Conservation (phyloP, 2,888 invertebrate species). For the Drosophila atroscutellata region DNA sequence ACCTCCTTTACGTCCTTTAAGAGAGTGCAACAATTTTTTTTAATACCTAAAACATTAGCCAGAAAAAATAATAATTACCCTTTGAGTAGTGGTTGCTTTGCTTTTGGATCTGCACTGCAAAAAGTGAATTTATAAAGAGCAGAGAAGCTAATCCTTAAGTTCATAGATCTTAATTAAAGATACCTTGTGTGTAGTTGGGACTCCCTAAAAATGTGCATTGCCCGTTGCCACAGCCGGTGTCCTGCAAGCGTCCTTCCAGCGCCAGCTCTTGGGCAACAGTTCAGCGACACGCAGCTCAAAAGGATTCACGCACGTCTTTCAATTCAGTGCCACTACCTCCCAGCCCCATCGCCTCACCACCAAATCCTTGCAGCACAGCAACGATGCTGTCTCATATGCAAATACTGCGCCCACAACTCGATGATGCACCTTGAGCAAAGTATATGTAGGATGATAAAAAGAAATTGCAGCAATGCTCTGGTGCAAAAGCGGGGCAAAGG, state of each 20-base stretch:
- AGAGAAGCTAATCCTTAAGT: constrained; percentile 22
- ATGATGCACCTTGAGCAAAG: constrained; percentile 75
- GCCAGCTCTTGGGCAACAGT: constrained; percentile 37
- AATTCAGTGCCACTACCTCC: constrained; percentile 43
- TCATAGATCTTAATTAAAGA: constrained; percentile 28
- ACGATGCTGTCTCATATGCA: constrained; percentile 62
- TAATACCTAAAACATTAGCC: background rate
- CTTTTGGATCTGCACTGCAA: background rate
- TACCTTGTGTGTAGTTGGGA: background rate
- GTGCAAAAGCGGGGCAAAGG: constrained; percentile 3
- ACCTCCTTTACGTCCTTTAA: background rate
- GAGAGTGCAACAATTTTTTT: background rate
- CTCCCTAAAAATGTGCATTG: constrained; percentile 6
- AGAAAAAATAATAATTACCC: background rate
- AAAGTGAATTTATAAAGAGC: constrained; percentile 5
- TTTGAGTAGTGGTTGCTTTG: background rate
- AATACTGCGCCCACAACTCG: constrained; percentile 66
- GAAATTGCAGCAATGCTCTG: constrained; percentile 64
- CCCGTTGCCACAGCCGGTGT: constrained; percentile 22
- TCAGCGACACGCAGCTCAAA: constrained; percentile 71
- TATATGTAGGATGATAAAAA: constrained; percentile 70
- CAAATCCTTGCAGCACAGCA: background rate
- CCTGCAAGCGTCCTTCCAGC: constrained; percentile 22
- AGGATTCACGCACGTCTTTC: constrained; percentile 66
- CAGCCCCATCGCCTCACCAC: background rate